Conservation (phyloP, 2,113 vertebrate species). For the Rousettus leschenaultii region DNA sequence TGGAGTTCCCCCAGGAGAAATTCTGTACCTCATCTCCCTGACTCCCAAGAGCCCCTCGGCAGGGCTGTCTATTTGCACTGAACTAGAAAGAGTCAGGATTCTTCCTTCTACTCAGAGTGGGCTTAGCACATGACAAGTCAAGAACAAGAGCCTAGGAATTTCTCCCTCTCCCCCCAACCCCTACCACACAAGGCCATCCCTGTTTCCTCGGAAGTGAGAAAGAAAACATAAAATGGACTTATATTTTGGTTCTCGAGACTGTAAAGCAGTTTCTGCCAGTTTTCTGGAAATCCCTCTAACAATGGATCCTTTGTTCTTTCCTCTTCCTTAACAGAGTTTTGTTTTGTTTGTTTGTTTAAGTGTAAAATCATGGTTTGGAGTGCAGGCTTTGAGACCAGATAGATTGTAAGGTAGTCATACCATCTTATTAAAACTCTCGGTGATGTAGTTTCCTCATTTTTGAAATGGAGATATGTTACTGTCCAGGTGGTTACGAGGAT, state of each 20-base stretch:
- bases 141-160: not conserved
- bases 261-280: not conserved
- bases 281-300: not conserved
- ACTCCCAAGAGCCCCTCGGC: not conserved
- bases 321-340: not conserved
- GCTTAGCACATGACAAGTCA: not conserved
- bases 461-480: not conserved
- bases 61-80: not conserved
- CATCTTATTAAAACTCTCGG: not conserved
- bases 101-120: not conserved
- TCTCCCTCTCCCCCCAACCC: not conserved
- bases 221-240: not conserved
- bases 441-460: not conserved
- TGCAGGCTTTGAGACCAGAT: not conserved
- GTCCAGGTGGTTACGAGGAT: not conserved
- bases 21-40: not conserved
- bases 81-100: not conserved
- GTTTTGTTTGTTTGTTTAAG: not conserved
- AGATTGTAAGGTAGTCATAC: not conserved
- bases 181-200: too few species aligned
- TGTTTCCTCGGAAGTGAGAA: not conserved
- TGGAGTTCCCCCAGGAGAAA: constrained; percentile 14
- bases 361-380: not conserved
- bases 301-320: not conserved
- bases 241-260: not conserved